These are phyloP conservation scores for Agriopis aurantiaria DNA, from an alignment of 2,888 invertebrate genomes.

Conservation along the genomic window DNA sequence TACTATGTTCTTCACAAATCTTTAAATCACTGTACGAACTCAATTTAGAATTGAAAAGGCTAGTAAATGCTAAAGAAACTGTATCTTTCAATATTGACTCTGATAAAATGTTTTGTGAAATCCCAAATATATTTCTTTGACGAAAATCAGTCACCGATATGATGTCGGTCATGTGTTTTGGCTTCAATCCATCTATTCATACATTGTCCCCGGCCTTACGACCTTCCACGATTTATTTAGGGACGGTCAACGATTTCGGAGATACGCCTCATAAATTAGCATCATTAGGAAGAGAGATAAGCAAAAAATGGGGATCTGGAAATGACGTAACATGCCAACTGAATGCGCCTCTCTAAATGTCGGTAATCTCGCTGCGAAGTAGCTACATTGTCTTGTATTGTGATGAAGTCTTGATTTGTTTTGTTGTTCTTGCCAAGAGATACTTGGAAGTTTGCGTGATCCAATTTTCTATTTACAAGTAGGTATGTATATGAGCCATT, in stretches of 20 bases:
- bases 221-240: conserved; percentile 36
- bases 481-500: not conserved
- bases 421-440: conserved; percentile 24
- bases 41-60: conserved; percentile 3
- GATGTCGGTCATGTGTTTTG: conserved; percentile 36
- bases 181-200: conserved; percentile 43
- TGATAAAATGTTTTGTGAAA: conserved; percentile 14
- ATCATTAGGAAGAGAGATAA: conserved; percentile 49
- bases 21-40: not conserved
- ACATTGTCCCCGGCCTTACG: conserved; percentile 26
- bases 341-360: conserved; percentile 39
- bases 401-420: conserved; percentile 25
- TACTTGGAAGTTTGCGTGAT: conserved; percentile 25
- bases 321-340: conserved; percentile 43
- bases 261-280: conserved; percentile 49
- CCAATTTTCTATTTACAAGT: conserved; percentile 9
- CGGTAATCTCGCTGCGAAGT: conserved; percentile 35
- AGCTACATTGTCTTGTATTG: conserved; percentile 26
- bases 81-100: conserved; percentile 1
- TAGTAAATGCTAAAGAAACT: not conserved
- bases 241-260: conserved; percentile 41
- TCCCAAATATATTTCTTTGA: conserved; percentile 31
- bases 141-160: conserved; percentile 36
- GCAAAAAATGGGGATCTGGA: conserved; percentile 47
- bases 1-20: not conserved